Evolutionary conservation across 2,797 vertebrate genomes (phyloP), one percentile per base, ranked within the genome.

Genomic region (Hirundo rustica): DNA sequence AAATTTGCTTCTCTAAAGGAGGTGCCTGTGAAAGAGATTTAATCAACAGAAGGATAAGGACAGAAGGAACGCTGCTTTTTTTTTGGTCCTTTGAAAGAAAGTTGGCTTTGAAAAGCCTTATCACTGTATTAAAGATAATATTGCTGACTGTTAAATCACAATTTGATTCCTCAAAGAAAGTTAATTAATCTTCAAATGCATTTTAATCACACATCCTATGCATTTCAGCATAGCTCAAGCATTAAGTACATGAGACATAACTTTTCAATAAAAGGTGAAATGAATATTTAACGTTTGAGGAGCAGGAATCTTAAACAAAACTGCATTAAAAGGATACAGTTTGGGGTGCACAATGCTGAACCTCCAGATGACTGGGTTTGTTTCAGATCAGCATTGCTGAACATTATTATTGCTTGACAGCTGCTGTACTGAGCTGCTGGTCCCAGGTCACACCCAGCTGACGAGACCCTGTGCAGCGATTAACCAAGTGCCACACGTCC

Each of bases 131-230:
- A 44, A 83, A 89, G 72, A 53, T 83, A 82, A 65, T 20, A 12
- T 57, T 80, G 29, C 53, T 81, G 70, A 54, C 58, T 40, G 26
- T 74, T 74, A 84, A 88, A n/a, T 81, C 70, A 51, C 30, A 72
- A 40, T 90, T 82, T 78, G 66, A 72, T 91, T 85, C 50, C 30
- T 86, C 66, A 90, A 76, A 86, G 58, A 25, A 70, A 88, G 22
- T 87, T 92, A 86, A 93, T 95, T 94, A 78, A 91, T 65, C 55
- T 85, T 82, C 66, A 94, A 72, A 87, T 89, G 30, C 29, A 7
- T 88, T 86, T 84, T 85, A 88, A 55, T 92, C 48, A 40, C 30
- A 17, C 13, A 45, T 44, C 22, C 13, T 76, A 34, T 66, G 71
- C 44, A 51, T 88, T 92, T 58, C 84, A 65, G 36, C 44, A 53